phyloP scores from a whole-genome alignment of 2,113 vertebrate species.

The Tenebrosternarchus preto region DNA sequence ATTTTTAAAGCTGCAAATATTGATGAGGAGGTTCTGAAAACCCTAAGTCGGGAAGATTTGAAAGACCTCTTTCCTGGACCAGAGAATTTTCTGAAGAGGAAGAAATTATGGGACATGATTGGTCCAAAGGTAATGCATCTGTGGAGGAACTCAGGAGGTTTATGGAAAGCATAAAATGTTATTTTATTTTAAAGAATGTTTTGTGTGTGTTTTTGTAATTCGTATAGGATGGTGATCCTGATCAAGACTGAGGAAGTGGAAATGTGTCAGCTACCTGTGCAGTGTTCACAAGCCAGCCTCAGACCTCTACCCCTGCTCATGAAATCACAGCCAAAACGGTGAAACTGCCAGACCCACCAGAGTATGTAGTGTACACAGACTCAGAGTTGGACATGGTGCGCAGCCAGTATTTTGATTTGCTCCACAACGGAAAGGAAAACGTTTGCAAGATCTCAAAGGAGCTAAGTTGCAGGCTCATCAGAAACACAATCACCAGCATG shows the following conservation, averaged over 20 bases:
- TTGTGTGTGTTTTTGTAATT: too few species aligned
- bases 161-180: too few species aligned
- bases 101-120: background rate
- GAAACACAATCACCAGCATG: slow-evolving; percentile 48
- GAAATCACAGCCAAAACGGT: background rate
- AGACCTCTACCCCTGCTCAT: background rate
- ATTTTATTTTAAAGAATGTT: too few species aligned
- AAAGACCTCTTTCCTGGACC: background rate
- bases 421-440: slow-evolving; percentile 6
- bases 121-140: too few species aligned
- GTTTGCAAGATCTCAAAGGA: slow-evolving; percentile 39
- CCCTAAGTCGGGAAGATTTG: background rate
- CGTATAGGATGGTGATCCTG: too few species aligned
- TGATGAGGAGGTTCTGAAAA: slow-evolving; percentile 19
- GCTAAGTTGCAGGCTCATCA: slow-evolving; percentile 38
- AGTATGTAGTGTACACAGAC: slow-evolving; percentile 44
- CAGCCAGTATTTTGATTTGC: slow-evolving; percentile 45
- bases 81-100: background rate
- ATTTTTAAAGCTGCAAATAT: slow-evolving; percentile 8
- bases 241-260: too few species aligned
- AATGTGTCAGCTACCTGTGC: too few species aligned
- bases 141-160: too few species aligned
- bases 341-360: slow-evolving; percentile 13
- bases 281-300: background rate
- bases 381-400: slow-evolving; percentile 31